Evolutionary conservation across 2,113 vertebrate genomes (phyloP), one percentile per base, ranked within the genome.

Genomic region (Rhegmatorhina hoffmannsi): DNA sequence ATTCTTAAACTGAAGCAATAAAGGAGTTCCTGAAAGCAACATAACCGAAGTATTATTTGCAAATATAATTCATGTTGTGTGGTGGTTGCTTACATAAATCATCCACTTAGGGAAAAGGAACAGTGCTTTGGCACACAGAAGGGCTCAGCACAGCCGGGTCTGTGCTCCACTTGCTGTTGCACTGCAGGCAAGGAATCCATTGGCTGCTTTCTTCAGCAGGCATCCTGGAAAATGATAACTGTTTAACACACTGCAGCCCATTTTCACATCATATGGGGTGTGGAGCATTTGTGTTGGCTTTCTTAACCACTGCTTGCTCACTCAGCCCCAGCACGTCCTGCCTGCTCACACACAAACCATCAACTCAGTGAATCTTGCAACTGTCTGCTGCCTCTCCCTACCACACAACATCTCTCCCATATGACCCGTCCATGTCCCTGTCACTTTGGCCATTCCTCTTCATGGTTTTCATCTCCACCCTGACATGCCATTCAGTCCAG

Each of bases 371-470:
- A 26, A 8, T 33, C 77, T 55, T 43, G 68, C 55, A 72, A 0
- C 36, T 17, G 18, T 11, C 29, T 4, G 1, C 23, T 50, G 53
- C 67, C 44, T 25, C 46, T 68, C 25, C 47, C 17, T 31, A 4
- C 53, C 58, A 33, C 53, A 53, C 23, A 73, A 26, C 23, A 43
- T 17, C 91, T 63, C 33, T 38, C 75, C 43, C 28, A 10, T 11
- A 3, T 0, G 4, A 26, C 13, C 23, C 34, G 23, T 9, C 26
- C 36, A 7, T 2, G 14, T 36, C 26, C 29, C 49, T 19, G 7
- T 16, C 24, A 20, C 52, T 17, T 44, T 49, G 25, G 43, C 47
- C 21, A 14, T 60, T 68, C 23, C 33, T 78, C 55, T 6, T 2
- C 2, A 8, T 1, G 23, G 40, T 10, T 23, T 18, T 26, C n/a